Evolutionary conservation across 2,888 invertebrate species (phyloP).

Genomic region (Apocheima hispidaria): DNA sequence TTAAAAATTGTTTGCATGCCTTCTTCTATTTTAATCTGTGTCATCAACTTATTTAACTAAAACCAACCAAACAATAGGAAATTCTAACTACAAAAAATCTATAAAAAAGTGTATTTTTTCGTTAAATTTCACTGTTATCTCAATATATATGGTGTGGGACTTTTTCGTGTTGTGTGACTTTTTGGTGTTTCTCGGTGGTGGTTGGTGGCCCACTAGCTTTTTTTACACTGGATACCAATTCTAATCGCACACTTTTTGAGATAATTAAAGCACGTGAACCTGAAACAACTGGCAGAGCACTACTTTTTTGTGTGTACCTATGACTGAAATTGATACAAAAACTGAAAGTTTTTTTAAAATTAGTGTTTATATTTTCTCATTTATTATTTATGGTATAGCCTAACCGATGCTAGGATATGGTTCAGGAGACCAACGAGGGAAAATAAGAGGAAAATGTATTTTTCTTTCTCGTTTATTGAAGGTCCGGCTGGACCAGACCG

Average conservation of each 20-base stretch:
- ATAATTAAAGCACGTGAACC: neutral
- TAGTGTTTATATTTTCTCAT: no score
- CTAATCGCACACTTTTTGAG: neutral
- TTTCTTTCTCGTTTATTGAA: no score
- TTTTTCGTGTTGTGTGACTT: constrained; percentile 4
- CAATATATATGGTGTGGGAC: constrained; percentile 6
- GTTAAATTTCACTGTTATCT: neutral
- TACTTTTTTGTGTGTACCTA: neutral
- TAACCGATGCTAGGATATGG: no score
- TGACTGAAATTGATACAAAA: neutral
- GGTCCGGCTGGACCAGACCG: no score
- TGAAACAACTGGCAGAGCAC: neutral
- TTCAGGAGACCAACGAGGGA: no score
- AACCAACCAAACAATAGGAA: no score
- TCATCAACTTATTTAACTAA: neutral
- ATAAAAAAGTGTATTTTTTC: neutral
- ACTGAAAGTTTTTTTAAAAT: no score
- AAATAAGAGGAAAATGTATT: no score
- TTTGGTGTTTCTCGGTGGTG: constrained; percentile 10
- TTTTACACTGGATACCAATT: neutral
- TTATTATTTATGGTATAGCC: no score
- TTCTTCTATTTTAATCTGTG: neutral
- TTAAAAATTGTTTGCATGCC: constrained; percentile 34
- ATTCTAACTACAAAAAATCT: neutral
- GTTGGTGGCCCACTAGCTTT: neutral